Evolutionary conservation across 2,888 invertebrate genomes (phyloP).

Genomic region (Nineta flava): DNA sequence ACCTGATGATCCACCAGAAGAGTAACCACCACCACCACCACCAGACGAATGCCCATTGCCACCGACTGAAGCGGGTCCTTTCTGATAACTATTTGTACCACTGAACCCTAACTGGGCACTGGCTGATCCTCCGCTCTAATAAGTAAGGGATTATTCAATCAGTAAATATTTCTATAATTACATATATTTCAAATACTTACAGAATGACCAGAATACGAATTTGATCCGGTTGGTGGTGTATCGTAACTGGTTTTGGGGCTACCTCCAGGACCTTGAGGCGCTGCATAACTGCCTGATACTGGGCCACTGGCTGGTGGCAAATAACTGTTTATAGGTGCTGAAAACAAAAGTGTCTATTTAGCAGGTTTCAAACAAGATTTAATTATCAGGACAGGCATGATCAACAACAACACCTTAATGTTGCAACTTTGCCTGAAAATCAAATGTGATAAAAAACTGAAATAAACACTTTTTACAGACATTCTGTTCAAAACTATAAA

Average conservation of each 20-base stretch:
- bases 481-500: too few species aligned
- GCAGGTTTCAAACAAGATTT: background rate
- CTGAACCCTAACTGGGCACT: constrained; percentile 29
- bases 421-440: too few species aligned
- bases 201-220: constrained; percentile 9
- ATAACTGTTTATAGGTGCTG: constrained; percentile 12
- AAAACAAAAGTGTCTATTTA: background rate
- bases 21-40: background rate
- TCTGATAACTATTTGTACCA: constrained; percentile 8
- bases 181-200: background rate
- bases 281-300: constrained; percentile 10
- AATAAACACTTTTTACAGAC: too few species aligned
- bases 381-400: too few species aligned
- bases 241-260: constrained; percentile 7
- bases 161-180: background rate
- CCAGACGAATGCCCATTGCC: background rate
- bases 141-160: background rate
- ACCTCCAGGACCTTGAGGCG: constrained; percentile 12
- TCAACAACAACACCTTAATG: too few species aligned
- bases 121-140: constrained; percentile 12
- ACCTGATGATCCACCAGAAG: constrained; percentile 7
- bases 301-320: constrained; percentile 17
- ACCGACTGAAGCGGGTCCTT: background rate
- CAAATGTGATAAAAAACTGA: too few species aligned
- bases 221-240: constrained; percentile 12